A percentile compares a stretch with the other conserved stretches of the same genome.
Evolutionary conservation across 92 coral and sea anemone genomes (phyloP).

Genomic region (Zoanthus sociatus): DNA sequence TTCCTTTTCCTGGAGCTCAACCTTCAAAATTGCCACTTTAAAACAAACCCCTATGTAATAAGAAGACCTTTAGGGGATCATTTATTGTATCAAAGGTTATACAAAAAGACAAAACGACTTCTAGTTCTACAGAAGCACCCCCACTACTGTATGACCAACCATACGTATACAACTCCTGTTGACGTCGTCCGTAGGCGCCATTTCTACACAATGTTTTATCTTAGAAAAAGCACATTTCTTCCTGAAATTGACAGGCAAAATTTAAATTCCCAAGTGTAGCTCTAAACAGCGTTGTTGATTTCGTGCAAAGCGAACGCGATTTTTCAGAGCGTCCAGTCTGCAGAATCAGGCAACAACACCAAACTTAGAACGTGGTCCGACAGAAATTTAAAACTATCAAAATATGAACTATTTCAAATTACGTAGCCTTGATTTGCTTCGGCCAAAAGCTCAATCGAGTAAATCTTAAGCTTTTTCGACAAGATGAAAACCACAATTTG

Average conservation of each 20-base stretch:
- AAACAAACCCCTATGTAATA: not conserved
- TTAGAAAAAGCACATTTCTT: constrained; percentile 22
- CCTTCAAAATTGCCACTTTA: constrained; percentile 20
- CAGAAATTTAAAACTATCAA: constrained; percentile 22
- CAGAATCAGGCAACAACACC: constrained; percentile 4
- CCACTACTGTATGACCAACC: not conserved
- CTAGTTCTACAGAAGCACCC: constrained; percentile 1
- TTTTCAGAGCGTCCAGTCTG: constrained; percentile 14
- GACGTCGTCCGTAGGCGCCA: constrained; percentile 3
- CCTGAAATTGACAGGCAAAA: constrained; percentile 21
- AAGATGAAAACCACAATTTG: not conserved
- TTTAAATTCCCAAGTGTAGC: constrained; percentile 29
- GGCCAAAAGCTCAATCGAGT: not conserved
- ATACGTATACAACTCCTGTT: constrained; percentile 24
- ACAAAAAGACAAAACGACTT: constrained; percentile 6
- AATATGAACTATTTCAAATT: not conserved
- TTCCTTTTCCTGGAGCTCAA: not conserved
- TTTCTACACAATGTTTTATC: constrained; percentile 3
- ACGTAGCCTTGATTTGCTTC: not conserved
- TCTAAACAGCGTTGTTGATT: constrained; percentile 23
- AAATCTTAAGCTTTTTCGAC: not conserved
- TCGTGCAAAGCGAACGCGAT: constrained; percentile 23
- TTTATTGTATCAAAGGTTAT: constrained; percentile 40
- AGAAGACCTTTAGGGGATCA: constrained; percentile 10
- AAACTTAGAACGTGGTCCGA: constrained; percentile 29